Conservation (phyloP, 2,888 invertebrate species). For the Perizoma affinitatum region DNA sequence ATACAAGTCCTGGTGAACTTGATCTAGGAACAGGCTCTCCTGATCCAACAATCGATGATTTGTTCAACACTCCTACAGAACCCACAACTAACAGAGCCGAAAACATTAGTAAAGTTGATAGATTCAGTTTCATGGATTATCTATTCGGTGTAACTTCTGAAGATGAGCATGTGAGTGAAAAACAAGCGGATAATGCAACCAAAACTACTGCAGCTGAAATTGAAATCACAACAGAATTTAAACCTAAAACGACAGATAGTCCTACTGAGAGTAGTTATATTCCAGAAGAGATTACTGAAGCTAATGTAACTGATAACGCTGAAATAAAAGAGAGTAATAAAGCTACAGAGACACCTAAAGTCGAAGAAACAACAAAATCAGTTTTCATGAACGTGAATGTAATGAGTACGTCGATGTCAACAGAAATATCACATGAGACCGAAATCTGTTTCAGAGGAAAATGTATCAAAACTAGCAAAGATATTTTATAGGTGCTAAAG, state of each 20-base stretch:
- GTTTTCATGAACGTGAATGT: constrained; percentile 80
- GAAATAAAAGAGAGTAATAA: constrained; percentile 37
- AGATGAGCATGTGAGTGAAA: constrained; percentile 46
- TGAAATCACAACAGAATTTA: constrained; percentile 55
- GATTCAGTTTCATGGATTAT: constrained; percentile 72
- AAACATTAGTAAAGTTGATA: constrained; percentile 28
- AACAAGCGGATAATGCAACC: constrained; percentile 41
- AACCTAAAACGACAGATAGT: constrained; percentile 45
- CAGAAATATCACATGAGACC: constrained; percentile 93
- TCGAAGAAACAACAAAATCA: constrained; percentile 65
- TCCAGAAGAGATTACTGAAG: constrained; percentile 73
- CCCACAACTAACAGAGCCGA: constrained; percentile 50
- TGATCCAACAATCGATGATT: constrained; percentile 65
- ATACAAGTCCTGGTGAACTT: constrained; percentile 63
- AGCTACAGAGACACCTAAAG: constrained; percentile 44
- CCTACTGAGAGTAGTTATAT: constrained; percentile 68
- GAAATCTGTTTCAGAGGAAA: constrained; percentile 94
- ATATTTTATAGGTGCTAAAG: constrained; percentile 69
- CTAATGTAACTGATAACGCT: constrained; percentile 39
- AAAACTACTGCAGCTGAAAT: constrained; percentile 45
- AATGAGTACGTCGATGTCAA: constrained; percentile 90
- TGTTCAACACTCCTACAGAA: constrained; percentile 63
- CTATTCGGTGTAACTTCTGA: constrained; percentile 69
- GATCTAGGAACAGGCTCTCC: constrained; percentile 73
- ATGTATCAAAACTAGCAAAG: constrained; percentile 88